Conservation (phyloP, 2,113 vertebrate genomes). For the Acrocephalus kingi region DNA sequence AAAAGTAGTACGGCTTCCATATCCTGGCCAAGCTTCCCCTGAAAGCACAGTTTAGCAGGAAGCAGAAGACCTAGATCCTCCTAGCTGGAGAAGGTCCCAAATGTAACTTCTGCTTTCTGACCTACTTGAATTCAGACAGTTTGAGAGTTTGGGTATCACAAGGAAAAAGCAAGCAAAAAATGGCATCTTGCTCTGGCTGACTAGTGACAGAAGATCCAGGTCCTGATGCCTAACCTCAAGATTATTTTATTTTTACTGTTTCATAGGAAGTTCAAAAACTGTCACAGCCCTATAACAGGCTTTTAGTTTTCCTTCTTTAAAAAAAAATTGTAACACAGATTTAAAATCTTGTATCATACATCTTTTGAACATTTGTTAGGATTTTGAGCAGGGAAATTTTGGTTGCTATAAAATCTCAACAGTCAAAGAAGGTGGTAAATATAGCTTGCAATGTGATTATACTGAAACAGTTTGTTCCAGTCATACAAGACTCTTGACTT, state of each 20-base stretch:
- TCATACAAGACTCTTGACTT: conserved; percentile 33
- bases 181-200: not conserved
- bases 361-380: conserved; percentile 14
- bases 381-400: not conserved
- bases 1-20: not conserved
- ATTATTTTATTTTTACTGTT: not conserved
- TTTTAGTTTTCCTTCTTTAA: not conserved
- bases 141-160: not conserved
- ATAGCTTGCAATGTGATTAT: conserved; percentile 39
- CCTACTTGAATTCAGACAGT: not conserved
- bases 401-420: conserved; percentile 36
- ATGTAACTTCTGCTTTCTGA: not conserved
- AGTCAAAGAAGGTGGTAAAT: conserved; percentile 44
- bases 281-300: not conserved
- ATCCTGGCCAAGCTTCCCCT: not conserved
- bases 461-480: conserved; percentile 60
- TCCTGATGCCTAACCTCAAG: not conserved
- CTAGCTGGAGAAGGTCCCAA: not conserved
- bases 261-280: not conserved
- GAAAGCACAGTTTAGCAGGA: not conserved
- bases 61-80: not conserved
- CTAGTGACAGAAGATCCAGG: not conserved
- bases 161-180: not conserved
- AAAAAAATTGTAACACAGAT: not conserved
- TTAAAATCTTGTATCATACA: not conserved